These are phyloP conservation scores for Kryptopterus vitreolus DNA, from an alignment of 2,797 vertebrate species.

Conservation along the genomic window DNA sequence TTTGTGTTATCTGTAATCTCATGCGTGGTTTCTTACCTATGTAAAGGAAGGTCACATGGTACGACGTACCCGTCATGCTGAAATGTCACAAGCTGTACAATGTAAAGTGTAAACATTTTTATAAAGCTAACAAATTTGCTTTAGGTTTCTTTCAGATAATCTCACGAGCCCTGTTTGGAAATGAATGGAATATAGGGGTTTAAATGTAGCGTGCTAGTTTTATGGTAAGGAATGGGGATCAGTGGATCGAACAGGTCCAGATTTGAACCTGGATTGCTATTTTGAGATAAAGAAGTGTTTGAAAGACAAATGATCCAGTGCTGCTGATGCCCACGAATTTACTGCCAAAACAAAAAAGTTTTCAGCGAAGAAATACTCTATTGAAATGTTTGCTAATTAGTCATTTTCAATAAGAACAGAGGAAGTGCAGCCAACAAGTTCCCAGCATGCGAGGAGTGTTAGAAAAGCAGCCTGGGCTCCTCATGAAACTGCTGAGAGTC, in stretches of 20 bases:
- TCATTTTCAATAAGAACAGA: slow-evolving; percentile 7
- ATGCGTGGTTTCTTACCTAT: neutral
- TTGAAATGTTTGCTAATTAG: slow-evolving; percentile 12
- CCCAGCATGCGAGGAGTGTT: neutral
- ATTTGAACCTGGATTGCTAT: neutral
- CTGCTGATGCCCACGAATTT: neutral
- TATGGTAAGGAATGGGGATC: neutral
- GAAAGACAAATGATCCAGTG: slow-evolving; percentile 3
- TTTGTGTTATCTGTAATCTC: neutral
- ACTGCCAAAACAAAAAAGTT: slow-evolving; percentile 4
- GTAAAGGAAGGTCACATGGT: neutral
- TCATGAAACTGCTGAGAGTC: neutral
- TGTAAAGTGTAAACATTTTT: too few species aligned
- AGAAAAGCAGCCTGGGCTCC: neutral
- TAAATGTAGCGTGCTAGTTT: neutral
- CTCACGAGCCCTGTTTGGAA: neutral
- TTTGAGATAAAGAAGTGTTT: neutral
- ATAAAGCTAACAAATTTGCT: neutral
- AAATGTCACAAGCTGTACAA: too few species aligned
- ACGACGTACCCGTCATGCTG: too few species aligned
- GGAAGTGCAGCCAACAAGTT: neutral
- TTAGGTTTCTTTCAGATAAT: neutral
- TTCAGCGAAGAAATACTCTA: neutral
- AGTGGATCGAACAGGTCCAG: neutral
- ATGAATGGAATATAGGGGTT: neutral